These are phyloP conservation scores for Paraescarpia echinospica DNA, from an alignment of 1,140 invertebrate species.

Conservation along the genomic window DNA sequence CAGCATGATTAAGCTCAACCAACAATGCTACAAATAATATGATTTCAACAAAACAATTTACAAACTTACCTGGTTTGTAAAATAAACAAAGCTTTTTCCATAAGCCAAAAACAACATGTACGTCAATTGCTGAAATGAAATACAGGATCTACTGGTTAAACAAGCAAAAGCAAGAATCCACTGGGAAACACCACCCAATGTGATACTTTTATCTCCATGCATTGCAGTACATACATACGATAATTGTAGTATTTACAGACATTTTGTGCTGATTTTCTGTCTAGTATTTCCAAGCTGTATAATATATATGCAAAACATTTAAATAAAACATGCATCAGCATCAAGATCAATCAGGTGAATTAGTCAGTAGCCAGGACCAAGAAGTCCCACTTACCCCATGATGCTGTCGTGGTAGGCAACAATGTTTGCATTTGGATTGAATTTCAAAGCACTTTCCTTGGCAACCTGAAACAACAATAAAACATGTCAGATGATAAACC, in stretches of 20 bases:
- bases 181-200: not conserved
- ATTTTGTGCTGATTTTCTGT: too few relatives aligned
- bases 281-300: too few relatives aligned
- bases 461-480: slow-evolving; percentile 66
- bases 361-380: not conserved
- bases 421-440: slow-evolving; percentile 87
- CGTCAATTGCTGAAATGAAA: not conserved
- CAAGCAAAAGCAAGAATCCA: not conserved
- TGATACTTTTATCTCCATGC: not conserved
- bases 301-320: not conserved
- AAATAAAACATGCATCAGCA: not conserved
- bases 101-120: not conserved
- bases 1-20: not conserved
- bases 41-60: slow-evolving; percentile 8
- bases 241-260: too few relatives aligned
- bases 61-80: not conserved
- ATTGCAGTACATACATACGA: not conserved
- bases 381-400: slow-evolving; percentile 70
- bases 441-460: slow-evolving; percentile 81
- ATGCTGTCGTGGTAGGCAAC: slow-evolving; percentile 91
- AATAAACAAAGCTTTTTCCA: too few relatives aligned
- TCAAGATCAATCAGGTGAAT: not conserved
- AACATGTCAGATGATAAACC: slow-evolving; percentile 11
- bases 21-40: slow-evolving; percentile 19
- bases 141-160: not conserved